Base-by-base conservation (phyloP, 2,113 vertebrate genomes). In the Emydocephalus ijimae region DNA sequence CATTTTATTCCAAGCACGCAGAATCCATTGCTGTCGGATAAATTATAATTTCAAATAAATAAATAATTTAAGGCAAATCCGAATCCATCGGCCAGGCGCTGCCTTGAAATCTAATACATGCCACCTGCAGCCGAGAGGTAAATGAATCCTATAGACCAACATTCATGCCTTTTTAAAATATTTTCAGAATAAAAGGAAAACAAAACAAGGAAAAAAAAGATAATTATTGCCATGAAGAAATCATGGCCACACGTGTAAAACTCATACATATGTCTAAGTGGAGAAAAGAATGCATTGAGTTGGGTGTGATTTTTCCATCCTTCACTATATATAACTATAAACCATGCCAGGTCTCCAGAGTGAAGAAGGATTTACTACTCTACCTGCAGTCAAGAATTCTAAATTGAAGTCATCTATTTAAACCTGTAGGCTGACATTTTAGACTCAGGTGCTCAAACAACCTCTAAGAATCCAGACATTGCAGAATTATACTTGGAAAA, bases 361-460 rank as follows among this genome's bases (percentile, higher is more conserved):
- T 1, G 89, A 87, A 21, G 26, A 88, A 89, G 88, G 18, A 85
- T 86, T 93, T 93, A 57, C 48, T 86, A 56, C 23, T 92, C 0
- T 91, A 56, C 14, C 18, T 94, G 14, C 21, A 92, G 20, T 92
- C 92, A 93, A 12, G 56, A 90, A 93, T 48, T 59, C 1, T 88
- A 95, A 95, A 90, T 57, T 90, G 9, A 93, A 92, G 12, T 45
- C 0, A 89, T 85, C 85, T 90, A 23, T 93, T 34, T 64, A 93
- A 89, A 26, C 43, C 20, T 52, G 87, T 85, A 64, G 92, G 69
- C 7, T 64, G 11, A 81, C 1, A 81, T 90, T 3, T 54, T 55
- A 0, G 94, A 86, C 3, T 95, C 24, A 91, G 23, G 0, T 15
- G n/a, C 61, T 90, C 61, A 20, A 5, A 24, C 3, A 94, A 94